Conservation (phyloP, 2,113 vertebrate genomes). For the Ifrita kowaldi region DNA sequence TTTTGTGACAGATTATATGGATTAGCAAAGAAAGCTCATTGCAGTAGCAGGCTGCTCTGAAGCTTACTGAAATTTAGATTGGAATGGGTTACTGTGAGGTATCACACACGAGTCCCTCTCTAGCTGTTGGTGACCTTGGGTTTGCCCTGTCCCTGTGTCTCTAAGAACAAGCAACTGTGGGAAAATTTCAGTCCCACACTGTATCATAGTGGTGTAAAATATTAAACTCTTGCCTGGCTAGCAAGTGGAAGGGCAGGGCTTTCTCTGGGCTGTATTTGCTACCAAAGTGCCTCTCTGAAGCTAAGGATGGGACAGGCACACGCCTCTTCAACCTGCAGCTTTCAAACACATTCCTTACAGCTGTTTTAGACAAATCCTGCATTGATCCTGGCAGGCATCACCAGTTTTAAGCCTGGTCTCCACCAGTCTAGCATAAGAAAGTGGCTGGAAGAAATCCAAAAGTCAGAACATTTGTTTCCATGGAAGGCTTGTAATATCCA, state of each 20-base stretch:
- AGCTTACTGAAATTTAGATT: background rate
- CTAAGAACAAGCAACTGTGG: background rate
- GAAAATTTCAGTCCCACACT: background rate
- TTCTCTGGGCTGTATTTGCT: background rate
- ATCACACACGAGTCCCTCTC: rapidly evolving
- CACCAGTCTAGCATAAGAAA: background rate
- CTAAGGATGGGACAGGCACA: background rate
- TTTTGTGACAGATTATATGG: background rate
- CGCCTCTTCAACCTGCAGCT: background rate
- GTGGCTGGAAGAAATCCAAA: background rate
- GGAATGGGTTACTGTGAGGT: background rate
- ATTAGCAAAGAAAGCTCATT: background rate
- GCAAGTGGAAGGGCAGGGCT: background rate
- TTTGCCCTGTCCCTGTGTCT: background rate
- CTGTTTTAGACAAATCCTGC: background rate
- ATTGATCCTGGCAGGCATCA: background rate
- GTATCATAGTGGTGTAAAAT: background rate
- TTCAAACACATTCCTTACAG: background rate
- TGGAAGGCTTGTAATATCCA: background rate
- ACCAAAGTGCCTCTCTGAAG: background rate
- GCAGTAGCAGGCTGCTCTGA: background rate
- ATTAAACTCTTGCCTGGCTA: background rate
- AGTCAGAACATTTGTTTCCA: background rate
- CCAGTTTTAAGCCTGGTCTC: background rate
- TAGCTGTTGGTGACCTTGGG: background rate